Evolutionary conservation across 2,113 vertebrate genomes (phyloP).

Genomic region (Leptobrachium ailaonicum): DNA sequence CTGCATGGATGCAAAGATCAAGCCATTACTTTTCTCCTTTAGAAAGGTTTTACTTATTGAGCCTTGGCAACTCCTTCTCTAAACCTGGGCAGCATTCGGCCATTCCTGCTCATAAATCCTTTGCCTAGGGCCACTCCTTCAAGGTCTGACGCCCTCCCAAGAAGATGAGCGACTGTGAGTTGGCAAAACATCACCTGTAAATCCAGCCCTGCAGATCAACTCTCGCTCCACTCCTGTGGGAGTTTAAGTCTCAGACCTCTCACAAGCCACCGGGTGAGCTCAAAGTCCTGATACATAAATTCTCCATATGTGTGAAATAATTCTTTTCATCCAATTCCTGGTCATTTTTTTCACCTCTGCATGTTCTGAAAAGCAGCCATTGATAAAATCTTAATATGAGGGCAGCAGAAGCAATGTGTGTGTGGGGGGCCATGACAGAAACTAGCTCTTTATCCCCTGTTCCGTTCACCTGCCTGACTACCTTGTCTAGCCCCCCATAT

Average conservation of each 20-base stretch:
- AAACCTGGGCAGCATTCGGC: conserved; percentile 36
- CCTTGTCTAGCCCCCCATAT: background rate
- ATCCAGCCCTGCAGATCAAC: conserved; percentile 43
- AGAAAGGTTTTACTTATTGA: conserved; percentile 19
- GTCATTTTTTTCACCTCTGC: conserved; percentile 27
- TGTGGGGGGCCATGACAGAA: conserved; percentile 14
- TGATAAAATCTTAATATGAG: conserved; percentile 29
- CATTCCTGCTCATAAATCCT: conserved; percentile 45
- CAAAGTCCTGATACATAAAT: conserved; percentile 46
- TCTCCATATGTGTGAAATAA: conserved; percentile 48
- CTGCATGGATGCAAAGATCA: background rate
- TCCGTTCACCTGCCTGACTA: conserved; percentile 27
- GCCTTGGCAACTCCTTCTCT: conserved; percentile 20
- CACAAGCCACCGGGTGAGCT: conserved; percentile 45
- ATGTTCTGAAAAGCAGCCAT: conserved; percentile 43
- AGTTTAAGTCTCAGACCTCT: conserved; percentile 21
- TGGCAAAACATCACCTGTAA: conserved; percentile 42
- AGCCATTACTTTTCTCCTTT: background rate
- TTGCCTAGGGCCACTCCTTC: conserved; percentile 35
- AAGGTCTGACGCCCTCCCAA: conserved; percentile 44
- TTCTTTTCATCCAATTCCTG: conserved; percentile 49
- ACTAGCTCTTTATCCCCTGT: conserved; percentile 3
- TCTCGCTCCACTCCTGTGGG: conserved; percentile 31
- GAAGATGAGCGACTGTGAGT: conserved; percentile 36
- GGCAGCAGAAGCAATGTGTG: conserved; percentile 12